Evolutionary conservation across 2,888 invertebrate genomes (phyloP).

Genomic region (Drosophila paracracens): DNA sequence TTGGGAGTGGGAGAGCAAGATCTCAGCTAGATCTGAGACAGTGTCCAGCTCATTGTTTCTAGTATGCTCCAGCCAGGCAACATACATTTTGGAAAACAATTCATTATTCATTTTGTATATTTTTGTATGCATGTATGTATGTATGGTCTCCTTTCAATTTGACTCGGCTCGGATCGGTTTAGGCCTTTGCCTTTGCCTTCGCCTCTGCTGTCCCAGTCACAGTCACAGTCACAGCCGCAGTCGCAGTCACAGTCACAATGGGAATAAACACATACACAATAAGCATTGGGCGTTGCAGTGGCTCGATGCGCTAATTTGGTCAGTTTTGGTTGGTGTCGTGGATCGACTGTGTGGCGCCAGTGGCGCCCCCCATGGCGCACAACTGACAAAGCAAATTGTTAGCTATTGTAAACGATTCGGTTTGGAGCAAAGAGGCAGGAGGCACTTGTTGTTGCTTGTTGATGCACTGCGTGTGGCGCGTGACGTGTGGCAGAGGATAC

Average conservation of each 20-base stretch:
- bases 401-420: conserved; percentile 44
- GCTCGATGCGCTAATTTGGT: conserved; percentile 61
- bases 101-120: conserved; percentile 74
- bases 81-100: conserved; percentile 78
- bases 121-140: neutral
- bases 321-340: conserved; percentile 39
- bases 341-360: conserved; percentile 70
- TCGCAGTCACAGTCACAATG: conserved; percentile 7
- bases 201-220: neutral
- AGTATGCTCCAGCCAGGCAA: conserved; percentile 24
- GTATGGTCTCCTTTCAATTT: conserved; percentile 29
- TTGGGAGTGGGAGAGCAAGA: conserved; percentile 10
- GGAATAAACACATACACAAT: conserved; percentile 2
- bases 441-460: conserved; percentile 8
- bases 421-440: conserved; percentile 27
- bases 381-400: conserved; percentile 70
- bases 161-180: conserved; percentile 9
- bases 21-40: conserved; percentile 3
- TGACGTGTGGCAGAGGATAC: neutral
- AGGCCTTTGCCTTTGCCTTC: conserved; percentile 5
- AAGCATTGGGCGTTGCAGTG: conserved; percentile 71
- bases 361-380: conserved; percentile 57
- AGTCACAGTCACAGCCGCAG: neutral
- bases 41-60: conserved; percentile 50
- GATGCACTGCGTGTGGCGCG: conserved; percentile 4